phyloP scores from a whole-genome alignment of 2,113 vertebrate species.

The Arothron firmamentum region DNA sequence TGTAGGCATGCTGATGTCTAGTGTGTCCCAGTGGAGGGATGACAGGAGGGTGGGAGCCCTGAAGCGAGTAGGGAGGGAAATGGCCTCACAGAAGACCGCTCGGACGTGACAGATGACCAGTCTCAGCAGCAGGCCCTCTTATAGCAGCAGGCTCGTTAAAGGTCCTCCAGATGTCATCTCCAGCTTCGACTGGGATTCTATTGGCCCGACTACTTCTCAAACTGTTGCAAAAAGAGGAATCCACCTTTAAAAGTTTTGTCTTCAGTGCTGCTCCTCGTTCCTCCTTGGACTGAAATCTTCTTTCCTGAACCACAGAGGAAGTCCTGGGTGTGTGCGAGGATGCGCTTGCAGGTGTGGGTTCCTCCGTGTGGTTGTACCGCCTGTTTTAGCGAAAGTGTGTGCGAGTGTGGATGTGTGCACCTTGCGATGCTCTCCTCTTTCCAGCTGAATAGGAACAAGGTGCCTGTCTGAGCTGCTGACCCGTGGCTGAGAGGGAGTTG shows the following conservation, averaged over 20 bases:
- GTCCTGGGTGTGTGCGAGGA: slow-evolving; percentile 38
- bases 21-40: slow-evolving; percentile 52
- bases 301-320: slow-evolving; percentile 43
- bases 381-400: slow-evolving; percentile 31
- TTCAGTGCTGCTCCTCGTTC: slow-evolving; percentile 37
- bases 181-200: slow-evolving; percentile 5
- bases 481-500: slow-evolving; percentile 68
- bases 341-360: slow-evolving; percentile 13
- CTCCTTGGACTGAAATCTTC: slow-evolving; percentile 46
- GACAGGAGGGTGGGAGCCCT: slow-evolving; percentile 42
- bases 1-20: slow-evolving; percentile 70
- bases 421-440: slow-evolving; percentile 63
- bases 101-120: slow-evolving; percentile 39
- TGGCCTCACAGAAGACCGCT: slow-evolving; percentile 33
- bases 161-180: slow-evolving; percentile 49
- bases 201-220: slow-evolving; percentile 12
- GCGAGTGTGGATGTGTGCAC: slow-evolving; percentile 46
- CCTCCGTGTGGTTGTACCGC: background rate
- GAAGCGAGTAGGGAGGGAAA: slow-evolving; percentile 36
- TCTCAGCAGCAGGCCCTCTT: slow-evolving; percentile 41
- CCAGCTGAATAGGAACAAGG: slow-evolving; percentile 64
- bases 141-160: slow-evolving; percentile 20
- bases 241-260: slow-evolving; percentile 50
- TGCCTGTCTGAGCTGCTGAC: slow-evolving; percentile 70
- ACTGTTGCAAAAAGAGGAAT: slow-evolving; percentile 38